phyloP scores from a whole-genome alignment of 2,888 invertebrate genomes.

The Philereme transversata region DNA sequence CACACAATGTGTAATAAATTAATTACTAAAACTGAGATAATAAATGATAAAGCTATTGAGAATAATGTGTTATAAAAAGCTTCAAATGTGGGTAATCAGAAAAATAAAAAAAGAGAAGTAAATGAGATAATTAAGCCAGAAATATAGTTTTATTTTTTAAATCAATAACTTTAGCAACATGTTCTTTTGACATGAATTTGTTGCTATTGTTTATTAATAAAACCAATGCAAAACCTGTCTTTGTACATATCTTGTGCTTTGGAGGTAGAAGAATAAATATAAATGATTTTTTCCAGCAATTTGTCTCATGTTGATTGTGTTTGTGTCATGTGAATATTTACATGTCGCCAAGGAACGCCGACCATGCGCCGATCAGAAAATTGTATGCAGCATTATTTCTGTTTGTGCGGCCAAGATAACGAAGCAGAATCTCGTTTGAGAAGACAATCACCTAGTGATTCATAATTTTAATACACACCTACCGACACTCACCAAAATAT shows the following conservation, averaged over 20 bases:
- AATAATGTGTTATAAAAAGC: no score
- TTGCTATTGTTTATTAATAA: neutral
- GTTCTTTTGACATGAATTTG: neutral
- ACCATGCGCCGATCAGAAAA: conserved; percentile 20
- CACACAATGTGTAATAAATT: no score
- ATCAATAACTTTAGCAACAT: neutral
- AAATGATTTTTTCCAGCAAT: neutral
- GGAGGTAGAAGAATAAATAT: conserved; percentile 10
- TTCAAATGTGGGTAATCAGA: neutral
- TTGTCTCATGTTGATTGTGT: conserved; percentile 4
- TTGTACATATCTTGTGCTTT: neutral
- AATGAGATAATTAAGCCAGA: neutral
- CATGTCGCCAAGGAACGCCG: conserved; percentile 22
- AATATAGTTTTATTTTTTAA: neutral
- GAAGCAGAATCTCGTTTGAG: conserved; percentile 32
- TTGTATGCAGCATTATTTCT: conserved; percentile 25
- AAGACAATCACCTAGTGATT: conserved; percentile 61
- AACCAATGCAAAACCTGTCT: neutral
- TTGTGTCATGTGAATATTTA: conserved; percentile 29
- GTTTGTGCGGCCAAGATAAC: conserved; percentile 29
- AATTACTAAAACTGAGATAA: no score
- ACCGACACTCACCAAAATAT: conserved; percentile 72
- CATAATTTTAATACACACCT: conserved; percentile 63
- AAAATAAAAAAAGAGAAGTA: no score
- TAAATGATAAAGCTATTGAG: no score